phyloP scores from a whole-genome alignment of 2,888 invertebrate genomes.

The Lycia hirtaria region DNA sequence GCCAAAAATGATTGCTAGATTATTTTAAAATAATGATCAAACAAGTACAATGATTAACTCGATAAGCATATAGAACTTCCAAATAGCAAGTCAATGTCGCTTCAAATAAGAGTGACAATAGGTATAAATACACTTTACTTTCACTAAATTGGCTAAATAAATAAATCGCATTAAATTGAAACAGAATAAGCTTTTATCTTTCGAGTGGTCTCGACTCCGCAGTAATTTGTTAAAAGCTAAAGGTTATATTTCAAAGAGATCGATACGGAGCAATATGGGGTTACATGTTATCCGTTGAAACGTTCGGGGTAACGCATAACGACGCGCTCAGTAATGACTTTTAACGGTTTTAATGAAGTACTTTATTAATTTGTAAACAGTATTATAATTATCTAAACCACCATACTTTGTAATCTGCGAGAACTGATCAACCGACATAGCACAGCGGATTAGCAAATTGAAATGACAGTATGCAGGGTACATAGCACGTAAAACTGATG shows the following conservation, averaged over 20 bases:
- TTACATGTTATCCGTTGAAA: conserved; percentile 25
- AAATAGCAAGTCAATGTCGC: no score
- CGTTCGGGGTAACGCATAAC: neutral
- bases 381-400: no score
- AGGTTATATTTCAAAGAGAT: conserved; percentile 39
- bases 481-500: no score
- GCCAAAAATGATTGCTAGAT: no score
- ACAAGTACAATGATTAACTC: no score
- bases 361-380: neutral
- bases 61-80: no score
- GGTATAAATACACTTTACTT: neutral
- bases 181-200: conserved; percentile 30
- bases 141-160: neutral
- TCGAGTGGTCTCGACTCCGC: conserved; percentile 26
- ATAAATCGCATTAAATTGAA: conserved; percentile 7
- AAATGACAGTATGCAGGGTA: no score
- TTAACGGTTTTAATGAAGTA: neutral
- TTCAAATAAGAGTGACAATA: neutral
- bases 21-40: no score
- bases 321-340: neutral
- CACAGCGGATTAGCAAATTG: no score
- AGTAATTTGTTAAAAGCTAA: conserved; percentile 45
- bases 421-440: no score
- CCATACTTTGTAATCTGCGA: no score
- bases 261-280: conserved; percentile 24